Base-by-base conservation (phyloP, 2,113 vertebrate species). In the Elephantulus edwardii region DNA sequence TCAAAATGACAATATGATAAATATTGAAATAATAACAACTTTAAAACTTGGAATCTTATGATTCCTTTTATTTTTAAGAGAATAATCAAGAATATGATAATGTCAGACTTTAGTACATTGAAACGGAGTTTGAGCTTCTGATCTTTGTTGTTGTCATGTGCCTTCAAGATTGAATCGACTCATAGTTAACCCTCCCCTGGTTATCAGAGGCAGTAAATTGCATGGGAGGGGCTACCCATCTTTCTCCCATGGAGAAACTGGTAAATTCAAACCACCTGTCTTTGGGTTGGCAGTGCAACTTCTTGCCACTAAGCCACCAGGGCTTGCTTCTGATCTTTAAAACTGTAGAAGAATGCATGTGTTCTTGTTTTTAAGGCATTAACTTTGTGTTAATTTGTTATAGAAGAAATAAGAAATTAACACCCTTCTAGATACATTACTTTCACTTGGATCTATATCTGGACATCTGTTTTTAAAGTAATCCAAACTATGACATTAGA, bases 1-100 rank as follows among this genome's bases (percentile, higher is more conserved):
- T 83, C 24, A 44, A 64, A 46, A 4, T 56, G 30, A 48, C 10
- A 54, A 44, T 35, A 28, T 8, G 62, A 64, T 35, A 76, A n/a
- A 50, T n/a, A 50, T 48, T 75, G n/a, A 81, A 86, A 76, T 38
- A 60, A n/a, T 56, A 56, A 56, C 50, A 60, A 54, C 54, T 76
- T 66, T 16, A 44, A 54, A 75, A 79, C 26, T 35, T 28, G 22
- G 10, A 76, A 46, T 76, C 83, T 42, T 52, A 38, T 7, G 50
- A 24, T 80, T 58, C 58, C 13, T 82, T 90, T 89, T n/a, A 52
- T 42, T 89, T 83, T 81, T 60, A 83, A 56, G 33, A 76, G 20
- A 56, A 54, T 66, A 76, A 83, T 66, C 6, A 75, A 38, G 28
- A 38, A 33, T 56, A 82, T 64, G 19, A 90, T 76, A 42, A 46